phyloP scores from a whole-genome alignment of 2,797 vertebrate species.

The Pelochelys cantorii region DNA sequence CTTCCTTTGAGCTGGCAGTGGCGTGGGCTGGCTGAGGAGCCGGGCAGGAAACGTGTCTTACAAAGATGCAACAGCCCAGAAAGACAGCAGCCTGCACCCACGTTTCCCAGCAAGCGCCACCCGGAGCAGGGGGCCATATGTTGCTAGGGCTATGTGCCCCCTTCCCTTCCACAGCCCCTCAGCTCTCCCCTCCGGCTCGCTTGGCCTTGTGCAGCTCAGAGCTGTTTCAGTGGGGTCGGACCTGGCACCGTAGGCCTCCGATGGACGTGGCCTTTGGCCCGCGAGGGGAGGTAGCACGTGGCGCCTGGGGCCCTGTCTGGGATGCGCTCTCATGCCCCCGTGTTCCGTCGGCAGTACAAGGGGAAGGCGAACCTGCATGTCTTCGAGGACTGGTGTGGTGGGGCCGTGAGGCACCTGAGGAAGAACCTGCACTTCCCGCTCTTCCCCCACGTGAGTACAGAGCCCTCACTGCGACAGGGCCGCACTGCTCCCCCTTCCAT shows the following conservation, averaged over 20 bases:
- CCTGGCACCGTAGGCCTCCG: neutral
- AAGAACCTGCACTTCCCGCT: conserved; percentile 97
- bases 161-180: neutral
- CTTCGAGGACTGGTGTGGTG: conserved; percentile 98
- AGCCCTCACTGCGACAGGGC: neutral
- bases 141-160: fast-evolving
- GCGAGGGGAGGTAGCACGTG: neutral
- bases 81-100: neutral
- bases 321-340: neutral
- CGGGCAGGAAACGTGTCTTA: neutral
- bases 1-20: neutral
- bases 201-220: neutral
- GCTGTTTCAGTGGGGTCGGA: neutral
- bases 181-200: neutral
- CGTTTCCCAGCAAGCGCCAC: neutral
- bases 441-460: conserved; percentile 93
- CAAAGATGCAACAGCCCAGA: neutral
- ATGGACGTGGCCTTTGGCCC: neutral
- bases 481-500: fast-evolving
- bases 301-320: fast-evolving
- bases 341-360: conserved; percentile 84
- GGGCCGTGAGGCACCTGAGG: conserved; percentile 90
- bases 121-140: neutral
- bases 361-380: conserved; percentile 96
- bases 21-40: neutral